Conservation (phyloP, 1,140 invertebrate genomes). For the Anthonomus grandis region DNA sequence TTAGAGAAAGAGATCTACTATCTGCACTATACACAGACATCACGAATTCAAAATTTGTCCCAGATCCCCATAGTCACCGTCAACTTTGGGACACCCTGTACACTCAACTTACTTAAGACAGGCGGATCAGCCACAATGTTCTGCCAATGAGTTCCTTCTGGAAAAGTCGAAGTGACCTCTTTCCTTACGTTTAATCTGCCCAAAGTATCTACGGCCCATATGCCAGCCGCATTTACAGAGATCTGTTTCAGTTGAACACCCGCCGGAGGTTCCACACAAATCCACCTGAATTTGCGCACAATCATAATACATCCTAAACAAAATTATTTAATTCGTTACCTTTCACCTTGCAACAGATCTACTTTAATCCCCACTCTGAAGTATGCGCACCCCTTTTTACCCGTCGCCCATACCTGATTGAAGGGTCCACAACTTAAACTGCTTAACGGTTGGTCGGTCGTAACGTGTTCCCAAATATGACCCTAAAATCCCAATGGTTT, state of each 20-base stretch:
- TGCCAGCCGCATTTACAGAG: constrained; percentile 64
- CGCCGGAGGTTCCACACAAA: constrained; percentile 60
- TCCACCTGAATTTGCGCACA: constrained; percentile 45
- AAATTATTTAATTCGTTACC: constrained; percentile 1
- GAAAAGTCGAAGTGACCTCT: constrained; percentile 64
- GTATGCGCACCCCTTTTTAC: constrained; percentile 79
- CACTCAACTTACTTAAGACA: constrained; percentile 48
- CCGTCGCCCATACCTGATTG: constrained; percentile 79
- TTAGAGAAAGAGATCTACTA: too few species aligned
- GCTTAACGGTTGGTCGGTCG: constrained; percentile 71
- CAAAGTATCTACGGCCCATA: constrained; percentile 67
- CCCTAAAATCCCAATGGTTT: constrained; percentile 52
- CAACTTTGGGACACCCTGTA: neutral
- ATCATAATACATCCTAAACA: neutral
- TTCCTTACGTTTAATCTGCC: constrained; percentile 64
- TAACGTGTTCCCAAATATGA: constrained; percentile 73
- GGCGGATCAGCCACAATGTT: constrained; percentile 57
- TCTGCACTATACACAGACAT: too few species aligned
- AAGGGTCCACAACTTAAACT: constrained; percentile 67
- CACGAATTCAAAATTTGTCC: too few species aligned
- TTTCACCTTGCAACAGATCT: constrained; percentile 61
- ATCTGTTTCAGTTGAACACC: constrained; percentile 73
- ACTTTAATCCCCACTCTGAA: constrained; percentile 66
- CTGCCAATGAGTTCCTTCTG: constrained; percentile 73
- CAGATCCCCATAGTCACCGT: too few species aligned